Evolutionary conservation across 92 coral and sea anemone species (phyloP).

Genomic region (Diadumene lineata): DNA sequence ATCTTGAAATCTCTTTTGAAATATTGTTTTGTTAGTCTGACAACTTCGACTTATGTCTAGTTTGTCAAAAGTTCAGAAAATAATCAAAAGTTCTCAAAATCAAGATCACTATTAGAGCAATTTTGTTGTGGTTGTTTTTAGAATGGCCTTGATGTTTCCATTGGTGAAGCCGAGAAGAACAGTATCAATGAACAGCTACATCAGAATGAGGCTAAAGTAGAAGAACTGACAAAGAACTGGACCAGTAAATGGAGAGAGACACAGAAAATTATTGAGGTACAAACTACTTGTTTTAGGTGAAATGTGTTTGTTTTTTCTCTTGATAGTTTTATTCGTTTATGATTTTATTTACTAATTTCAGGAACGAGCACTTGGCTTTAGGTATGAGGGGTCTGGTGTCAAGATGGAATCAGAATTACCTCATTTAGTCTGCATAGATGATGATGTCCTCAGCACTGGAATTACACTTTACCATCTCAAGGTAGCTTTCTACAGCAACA

Average conservation of each 20-base stretch:
- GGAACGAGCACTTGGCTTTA: constrained; percentile 97
- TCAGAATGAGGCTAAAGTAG: constrained; percentile 92
- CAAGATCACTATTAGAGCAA: too few species aligned
- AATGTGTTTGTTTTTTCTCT: not conserved
- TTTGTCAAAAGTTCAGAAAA: too few species aligned
- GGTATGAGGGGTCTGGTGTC: constrained; percentile 96
- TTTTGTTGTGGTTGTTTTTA: not conserved
- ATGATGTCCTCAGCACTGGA: constrained; percentile 95
- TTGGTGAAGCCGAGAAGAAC: constrained; percentile 89
- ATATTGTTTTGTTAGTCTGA: too few species aligned
- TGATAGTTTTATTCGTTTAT: too few species aligned
- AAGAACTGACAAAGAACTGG: constrained; percentile 95
- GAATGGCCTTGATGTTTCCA: constrained; percentile 46
- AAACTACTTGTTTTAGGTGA: not conserved
- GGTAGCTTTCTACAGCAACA: constrained; percentile 44
- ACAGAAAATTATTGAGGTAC: constrained; percentile 95
- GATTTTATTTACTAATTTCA: too few species aligned
- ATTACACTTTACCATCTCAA: constrained; percentile 90
- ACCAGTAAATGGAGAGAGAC: constrained; percentile 99
- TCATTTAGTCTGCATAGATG: constrained; percentile 94
- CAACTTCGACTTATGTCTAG: too few species aligned
- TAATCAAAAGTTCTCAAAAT: too few species aligned
- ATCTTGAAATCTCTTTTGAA: too few species aligned
- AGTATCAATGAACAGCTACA: constrained; percentile 86
- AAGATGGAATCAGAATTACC: constrained; percentile 98